Percentiles rank a stretch among this genome's conserved stretches.
phyloP scores from a whole-genome alignment of 2,113 vertebrate genomes.

The Lontra canadensis region DNA sequence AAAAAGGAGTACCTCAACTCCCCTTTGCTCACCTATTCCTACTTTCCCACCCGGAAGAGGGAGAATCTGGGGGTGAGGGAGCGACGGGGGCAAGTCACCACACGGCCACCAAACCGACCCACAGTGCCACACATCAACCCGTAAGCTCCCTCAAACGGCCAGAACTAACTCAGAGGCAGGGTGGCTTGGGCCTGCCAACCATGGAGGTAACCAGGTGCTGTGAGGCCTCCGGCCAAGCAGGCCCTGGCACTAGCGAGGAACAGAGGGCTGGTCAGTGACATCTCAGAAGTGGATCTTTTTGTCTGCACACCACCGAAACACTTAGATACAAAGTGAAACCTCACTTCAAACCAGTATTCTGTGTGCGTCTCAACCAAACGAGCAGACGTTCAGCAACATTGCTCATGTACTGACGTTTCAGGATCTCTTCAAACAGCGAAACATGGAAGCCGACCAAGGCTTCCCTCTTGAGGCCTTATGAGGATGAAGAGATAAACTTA shows the following conservation, averaged over 20 bases:
- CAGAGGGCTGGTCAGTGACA: neutral
- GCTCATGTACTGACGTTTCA: neutral
- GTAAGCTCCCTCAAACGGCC: neutral
- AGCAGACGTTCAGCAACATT: neutral
- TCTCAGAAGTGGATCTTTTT: neutral
- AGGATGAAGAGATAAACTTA: neutral
- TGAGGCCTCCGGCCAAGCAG: neutral
- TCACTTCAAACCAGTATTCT: neutral
- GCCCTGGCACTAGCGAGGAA: neutral
- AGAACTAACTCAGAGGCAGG: neutral
- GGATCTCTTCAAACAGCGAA: neutral
- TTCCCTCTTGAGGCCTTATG: neutral
- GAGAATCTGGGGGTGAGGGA: neutral
- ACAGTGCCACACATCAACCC: too few species aligned
- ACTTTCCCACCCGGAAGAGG: neutral
- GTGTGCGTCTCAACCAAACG: neutral
- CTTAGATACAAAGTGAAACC: neutral
- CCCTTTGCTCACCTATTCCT: neutral
- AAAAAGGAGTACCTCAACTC: neutral
- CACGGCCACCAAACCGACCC: too few species aligned
- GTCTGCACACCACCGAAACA: neutral
- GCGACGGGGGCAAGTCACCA: accelerated
- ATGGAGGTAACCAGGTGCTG: accelerated
- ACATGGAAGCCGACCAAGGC: neutral
- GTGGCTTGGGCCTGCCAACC: neutral